Base-by-base conservation (phyloP, 1,140 invertebrate species). In the Berghia stephanieae region DNA sequence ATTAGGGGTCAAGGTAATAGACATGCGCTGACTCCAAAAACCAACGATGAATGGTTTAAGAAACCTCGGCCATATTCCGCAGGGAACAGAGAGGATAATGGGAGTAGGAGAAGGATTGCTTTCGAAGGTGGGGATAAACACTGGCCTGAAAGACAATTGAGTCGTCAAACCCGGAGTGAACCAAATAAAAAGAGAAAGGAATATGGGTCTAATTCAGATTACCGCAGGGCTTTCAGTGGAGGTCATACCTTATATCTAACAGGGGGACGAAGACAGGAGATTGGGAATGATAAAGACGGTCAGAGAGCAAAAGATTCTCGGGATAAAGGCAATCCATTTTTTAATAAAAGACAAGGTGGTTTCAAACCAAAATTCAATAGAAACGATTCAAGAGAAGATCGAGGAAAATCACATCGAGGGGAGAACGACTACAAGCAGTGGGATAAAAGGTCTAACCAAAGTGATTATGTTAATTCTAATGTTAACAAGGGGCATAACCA, bases 141-240 rank as follows among this genome's bases (percentile, higher is more conserved):
- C 1, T 70, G 67, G 46, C 43, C 6, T 55, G 21, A 5, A 8
- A 27, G 21, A 10, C 34, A 27, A 27, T 27, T 8, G 8, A 71
- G 67, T 57, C 24, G 69, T 2, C 42, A 67, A 24, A 21, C 42
- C 27, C 18, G 71, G 34, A 78, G 74, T 69, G 76, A 78, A 52
- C 71, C 76, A 0, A 5, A 38, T 24, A 4, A 34, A 3, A 44
- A n/a, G 3, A 43, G 34, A 2, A 13, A 31, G 31, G 68, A 73
- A 8, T 34, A 55, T 27, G 2, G 27, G 10, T 52, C 4, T 18
- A 75, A 40, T 2, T 49, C 38, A 10, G 66, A 75, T 31, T 73
- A 77, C 42, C 75, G 75, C 13, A 38, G 79, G 34, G 67, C 79
- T 24, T 74, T 80, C 43, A 80, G 79, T 75, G 79, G 74, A 21